These are phyloP conservation scores for Drosophila malerkotliana DNA, from an alignment of 1,140 invertebrate genomes.

Conservation along the genomic window DNA sequence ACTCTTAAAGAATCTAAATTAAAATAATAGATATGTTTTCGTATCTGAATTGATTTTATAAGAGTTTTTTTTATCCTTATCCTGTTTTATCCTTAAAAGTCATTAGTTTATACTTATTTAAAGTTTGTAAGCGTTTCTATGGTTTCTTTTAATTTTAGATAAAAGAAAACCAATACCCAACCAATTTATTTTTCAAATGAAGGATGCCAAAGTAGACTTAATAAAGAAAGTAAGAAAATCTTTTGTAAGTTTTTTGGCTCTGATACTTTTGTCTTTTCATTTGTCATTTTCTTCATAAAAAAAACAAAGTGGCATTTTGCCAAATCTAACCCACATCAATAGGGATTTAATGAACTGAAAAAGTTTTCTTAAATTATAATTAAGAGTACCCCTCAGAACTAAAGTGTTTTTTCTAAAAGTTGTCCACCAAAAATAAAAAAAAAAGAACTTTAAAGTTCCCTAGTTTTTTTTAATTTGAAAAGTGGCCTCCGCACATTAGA, in stretches of 20 bases:
- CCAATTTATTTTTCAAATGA: too few relatives aligned
- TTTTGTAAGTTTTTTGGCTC: conserved; percentile 1
- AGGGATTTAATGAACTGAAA: not conserved
- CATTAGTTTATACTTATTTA: not conserved
- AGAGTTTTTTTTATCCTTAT: not conserved
- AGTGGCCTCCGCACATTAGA: not conserved
- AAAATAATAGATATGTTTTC: not conserved
- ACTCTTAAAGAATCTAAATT: not conserved
- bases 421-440: too few relatives aligned
- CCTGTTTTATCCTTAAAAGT: too few relatives aligned
- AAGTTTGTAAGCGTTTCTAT: too few relatives aligned
- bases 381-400: not conserved
- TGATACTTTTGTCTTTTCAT: not conserved
- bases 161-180: too few relatives aligned
- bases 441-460: too few relatives aligned
- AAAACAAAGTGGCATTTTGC: not conserved
- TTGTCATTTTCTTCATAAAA: not conserved
- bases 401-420: not conserved
- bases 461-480: not conserved
- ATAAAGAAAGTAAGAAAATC: not conserved
- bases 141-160: too few relatives aligned
- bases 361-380: not conserved
- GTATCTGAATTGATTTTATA: not conserved
- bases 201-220: too few relatives aligned
- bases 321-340: not conserved